Percentiles rank a stretch among this genome's conserved stretches.
phyloP scores from a whole-genome alignment of 2,888 invertebrate species.

The Allolobophora icterica region DNA sequence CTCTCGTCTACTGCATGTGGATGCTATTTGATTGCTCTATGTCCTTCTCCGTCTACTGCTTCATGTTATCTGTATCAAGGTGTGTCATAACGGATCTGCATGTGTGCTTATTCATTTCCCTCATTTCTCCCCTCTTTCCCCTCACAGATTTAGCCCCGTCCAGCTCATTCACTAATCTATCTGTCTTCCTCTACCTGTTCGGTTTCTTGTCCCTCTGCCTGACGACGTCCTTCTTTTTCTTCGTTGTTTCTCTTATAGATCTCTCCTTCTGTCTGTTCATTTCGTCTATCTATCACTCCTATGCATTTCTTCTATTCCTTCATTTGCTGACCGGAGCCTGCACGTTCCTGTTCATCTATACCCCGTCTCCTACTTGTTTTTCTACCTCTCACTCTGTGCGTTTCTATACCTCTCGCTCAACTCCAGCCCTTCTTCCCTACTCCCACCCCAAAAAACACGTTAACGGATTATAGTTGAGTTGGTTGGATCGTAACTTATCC shows the following conservation, averaged over 20 bases:
- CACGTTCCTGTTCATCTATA: no score
- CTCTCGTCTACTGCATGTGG: not conserved
- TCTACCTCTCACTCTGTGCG: not conserved
- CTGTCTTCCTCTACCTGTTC: conserved; percentile 4
- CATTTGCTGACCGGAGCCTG: no score
- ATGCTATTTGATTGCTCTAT: not conserved
- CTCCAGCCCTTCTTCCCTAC: not conserved
- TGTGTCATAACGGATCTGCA: not conserved
- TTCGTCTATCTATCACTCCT: no score
- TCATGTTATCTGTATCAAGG: not conserved
- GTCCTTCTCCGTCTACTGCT: not conserved
- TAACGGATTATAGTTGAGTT: conserved; percentile 1
- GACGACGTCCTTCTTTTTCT: not conserved
- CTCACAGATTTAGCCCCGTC: no score
- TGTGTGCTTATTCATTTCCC: not conserved
- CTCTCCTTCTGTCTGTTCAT: no score
- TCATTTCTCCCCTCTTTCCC: not conserved
- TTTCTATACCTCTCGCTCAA: no score
- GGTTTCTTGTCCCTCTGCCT: not conserved
- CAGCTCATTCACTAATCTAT: not conserved
- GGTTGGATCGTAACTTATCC: not conserved
- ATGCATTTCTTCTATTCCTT: no score
- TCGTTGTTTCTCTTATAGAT: not conserved
- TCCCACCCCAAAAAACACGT: not conserved
- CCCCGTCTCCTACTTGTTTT: not conserved